Percentiles rank a stretch among this genome's conserved stretches.
Conservation (phyloP, 2,113 vertebrate species). For the Microtus ochrogaster region DNA sequence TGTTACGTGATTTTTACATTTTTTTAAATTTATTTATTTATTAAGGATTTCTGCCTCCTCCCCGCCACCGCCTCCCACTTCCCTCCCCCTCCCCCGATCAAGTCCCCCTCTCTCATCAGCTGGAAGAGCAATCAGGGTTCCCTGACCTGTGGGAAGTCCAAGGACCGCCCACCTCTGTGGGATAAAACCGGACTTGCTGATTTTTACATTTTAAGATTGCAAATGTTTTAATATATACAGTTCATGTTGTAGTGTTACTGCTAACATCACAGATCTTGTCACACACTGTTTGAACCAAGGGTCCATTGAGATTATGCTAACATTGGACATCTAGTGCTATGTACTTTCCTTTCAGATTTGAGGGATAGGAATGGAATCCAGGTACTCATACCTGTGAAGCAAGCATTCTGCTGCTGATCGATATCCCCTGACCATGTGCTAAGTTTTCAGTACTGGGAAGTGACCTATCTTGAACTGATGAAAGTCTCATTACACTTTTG, state of each 20-base stretch:
- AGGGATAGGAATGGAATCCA: background rate
- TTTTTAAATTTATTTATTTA: no score
- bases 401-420: background rate
- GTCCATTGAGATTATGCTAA: background rate
- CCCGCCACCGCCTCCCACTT: no score
- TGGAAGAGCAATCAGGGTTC: no score
- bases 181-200: no score
- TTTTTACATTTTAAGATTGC: background rate
- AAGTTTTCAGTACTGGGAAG: background rate
- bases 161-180: no score
- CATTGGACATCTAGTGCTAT: background rate
- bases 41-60: no score
- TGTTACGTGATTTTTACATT: no score
- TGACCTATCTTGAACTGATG: background rate
- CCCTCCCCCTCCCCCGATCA: no score
- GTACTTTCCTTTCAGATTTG: no score
- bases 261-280: background rate
- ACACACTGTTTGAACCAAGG: background rate
- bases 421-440: background rate
- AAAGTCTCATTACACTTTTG: background rate
- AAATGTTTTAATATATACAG: background rate
- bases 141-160: no score
- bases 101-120: no score
- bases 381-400: no score
- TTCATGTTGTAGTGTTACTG: background rate